These are phyloP conservation scores for Colletes latitarsis DNA, from an alignment of 1,140 invertebrate species.

Conservation along the genomic window DNA sequence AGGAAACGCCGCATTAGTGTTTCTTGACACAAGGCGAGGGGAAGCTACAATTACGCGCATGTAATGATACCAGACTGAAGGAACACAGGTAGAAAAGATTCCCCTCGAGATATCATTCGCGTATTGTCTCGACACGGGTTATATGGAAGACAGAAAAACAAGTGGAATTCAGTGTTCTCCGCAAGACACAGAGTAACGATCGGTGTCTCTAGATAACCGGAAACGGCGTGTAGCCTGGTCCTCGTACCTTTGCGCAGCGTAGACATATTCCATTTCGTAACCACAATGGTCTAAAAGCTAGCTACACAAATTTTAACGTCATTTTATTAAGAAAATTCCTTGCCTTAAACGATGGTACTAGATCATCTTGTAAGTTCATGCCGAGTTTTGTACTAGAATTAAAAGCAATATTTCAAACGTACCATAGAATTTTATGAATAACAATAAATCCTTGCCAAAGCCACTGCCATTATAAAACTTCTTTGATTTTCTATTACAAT, in stretches of 20 bases:
- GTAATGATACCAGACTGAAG: not conserved
- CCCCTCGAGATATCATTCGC: conserved; percentile 45
- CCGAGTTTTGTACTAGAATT: too few species aligned
- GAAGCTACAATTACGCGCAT: conserved; percentile 44
- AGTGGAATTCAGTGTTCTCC: conserved; percentile 25
- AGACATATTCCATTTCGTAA: not conserved
- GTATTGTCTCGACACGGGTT: conserved; percentile 21
- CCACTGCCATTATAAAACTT: too few species aligned
- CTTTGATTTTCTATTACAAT: too few species aligned
- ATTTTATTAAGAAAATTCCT: too few species aligned
- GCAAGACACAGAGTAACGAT: conserved; percentile 44
- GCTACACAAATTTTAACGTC: too few species aligned
- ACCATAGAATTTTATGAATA: too few species aligned
- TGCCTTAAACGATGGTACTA: too few species aligned
- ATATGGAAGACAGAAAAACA: not conserved
- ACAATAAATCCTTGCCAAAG: too few species aligned
- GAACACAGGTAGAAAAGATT: conserved; percentile 36
- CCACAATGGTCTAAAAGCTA: not conserved
- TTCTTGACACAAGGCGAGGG: conserved; percentile 29
- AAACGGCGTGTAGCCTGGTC: conserved; percentile 30
- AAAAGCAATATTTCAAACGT: conserved; percentile 2
- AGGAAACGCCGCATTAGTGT: conserved; percentile 16
- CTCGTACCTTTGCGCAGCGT: not conserved
- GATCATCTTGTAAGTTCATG: too few species aligned
- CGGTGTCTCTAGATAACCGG: conserved; percentile 51